phyloP scores from a whole-genome alignment of 2,797 vertebrate species.

The Brachymystax lenok region DNA sequence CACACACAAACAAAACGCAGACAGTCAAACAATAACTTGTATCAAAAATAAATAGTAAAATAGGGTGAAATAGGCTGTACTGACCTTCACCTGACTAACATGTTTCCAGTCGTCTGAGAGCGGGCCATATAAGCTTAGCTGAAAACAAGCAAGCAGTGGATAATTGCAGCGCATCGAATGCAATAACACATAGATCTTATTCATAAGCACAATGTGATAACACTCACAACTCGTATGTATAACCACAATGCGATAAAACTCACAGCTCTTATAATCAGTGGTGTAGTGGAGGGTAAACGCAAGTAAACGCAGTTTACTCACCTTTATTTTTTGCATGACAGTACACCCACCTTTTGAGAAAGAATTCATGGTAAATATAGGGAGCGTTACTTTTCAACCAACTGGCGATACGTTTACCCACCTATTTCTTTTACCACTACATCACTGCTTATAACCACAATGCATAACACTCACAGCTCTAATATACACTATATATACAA shows the following conservation, averaged over 20 bases:
- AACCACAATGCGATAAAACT: background rate
- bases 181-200: background rate
- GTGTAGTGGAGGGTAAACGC: too few relatives aligned
- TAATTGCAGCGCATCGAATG: conserved; percentile 51
- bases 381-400: too few relatives aligned
- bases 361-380: too few relatives aligned
- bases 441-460: too few relatives aligned
- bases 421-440: too few relatives aligned
- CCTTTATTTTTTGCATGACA: too few relatives aligned
- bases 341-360: too few relatives aligned
- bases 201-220: background rate
- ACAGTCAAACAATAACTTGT: background rate
- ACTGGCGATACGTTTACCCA: too few relatives aligned
- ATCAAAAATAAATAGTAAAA: background rate
- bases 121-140: conserved; percentile 71
- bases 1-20: conserved; percentile 7
- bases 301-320: too few relatives aligned
- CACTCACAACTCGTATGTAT: background rate
- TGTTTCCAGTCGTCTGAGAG: conserved; percentile 74
- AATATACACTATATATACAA: too few relatives aligned
- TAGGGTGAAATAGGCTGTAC: conserved; percentile 24
- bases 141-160: conserved; percentile 64
- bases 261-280: too few relatives aligned
- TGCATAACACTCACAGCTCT: too few relatives aligned
- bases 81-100: conserved; percentile 72